phyloP scores from a whole-genome alignment of 2,113 vertebrate genomes.

The Cygnus atratus region DNA sequence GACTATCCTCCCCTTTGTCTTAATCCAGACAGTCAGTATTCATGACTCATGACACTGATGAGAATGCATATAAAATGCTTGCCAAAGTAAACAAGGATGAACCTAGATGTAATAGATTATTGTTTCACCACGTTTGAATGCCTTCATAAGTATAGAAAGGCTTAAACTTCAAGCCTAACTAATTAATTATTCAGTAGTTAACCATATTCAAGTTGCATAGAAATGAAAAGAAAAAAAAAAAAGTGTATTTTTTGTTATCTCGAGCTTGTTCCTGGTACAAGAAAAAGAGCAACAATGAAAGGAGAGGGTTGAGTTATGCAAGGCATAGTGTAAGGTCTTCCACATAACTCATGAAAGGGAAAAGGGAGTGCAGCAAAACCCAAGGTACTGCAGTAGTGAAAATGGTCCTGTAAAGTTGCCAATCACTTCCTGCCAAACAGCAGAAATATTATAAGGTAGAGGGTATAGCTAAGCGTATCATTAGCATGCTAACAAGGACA shows the following conservation, averaged over 20 bases:
- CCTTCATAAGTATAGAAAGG: not conserved
- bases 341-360: not conserved
- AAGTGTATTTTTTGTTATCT: not conserved
- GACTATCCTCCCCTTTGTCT: not conserved
- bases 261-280: not conserved
- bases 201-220: not conserved
- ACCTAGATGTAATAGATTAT: not conserved
- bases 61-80: not conserved
- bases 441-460: not conserved
- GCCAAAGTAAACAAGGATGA: not conserved
- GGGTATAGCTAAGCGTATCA: not conserved
- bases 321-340: accelerated
- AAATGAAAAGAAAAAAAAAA: not conserved
- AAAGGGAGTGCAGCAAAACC: not conserved
- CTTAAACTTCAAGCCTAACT: not conserved
- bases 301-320: not conserved
- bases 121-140: not conserved
- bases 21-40: not conserved
- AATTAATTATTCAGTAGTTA: not conserved
- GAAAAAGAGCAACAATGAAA: not conserved
- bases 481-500: not conserved
- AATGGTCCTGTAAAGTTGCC: not conserved
- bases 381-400: not conserved
- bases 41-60: not conserved
- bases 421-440: not conserved